phyloP scores from a whole-genome alignment of 2,797 vertebrate genomes.

The Catostomus latipinnis region DNA sequence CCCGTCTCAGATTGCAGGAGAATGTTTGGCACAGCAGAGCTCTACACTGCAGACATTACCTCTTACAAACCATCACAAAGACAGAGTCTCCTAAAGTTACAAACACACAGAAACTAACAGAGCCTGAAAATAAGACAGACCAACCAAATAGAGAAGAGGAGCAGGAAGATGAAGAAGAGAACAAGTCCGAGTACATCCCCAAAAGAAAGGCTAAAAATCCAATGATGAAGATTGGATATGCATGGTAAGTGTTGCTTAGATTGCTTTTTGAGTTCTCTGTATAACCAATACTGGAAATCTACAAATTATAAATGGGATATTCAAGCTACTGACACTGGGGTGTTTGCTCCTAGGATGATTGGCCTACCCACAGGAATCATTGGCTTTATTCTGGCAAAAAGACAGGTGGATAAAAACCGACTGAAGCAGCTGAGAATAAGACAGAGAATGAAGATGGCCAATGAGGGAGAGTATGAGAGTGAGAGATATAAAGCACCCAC shows the following conservation, averaged over 20 bases:
- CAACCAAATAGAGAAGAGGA: slow-evolving; percentile 43
- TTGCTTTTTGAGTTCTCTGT: not conserved
- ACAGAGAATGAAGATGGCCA: slow-evolving; percentile 84
- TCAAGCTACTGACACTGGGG: not conserved
- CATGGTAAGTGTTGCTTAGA: slow-evolving; percentile 81
- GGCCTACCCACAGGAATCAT: slow-evolving; percentile 89
- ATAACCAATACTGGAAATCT: not conserved
- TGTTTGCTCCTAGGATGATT: slow-evolving; percentile 82
- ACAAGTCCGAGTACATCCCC: slow-evolving; percentile 84
- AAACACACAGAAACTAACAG: slow-evolving; percentile 5
- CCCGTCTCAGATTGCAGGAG: slow-evolving; percentile 1
- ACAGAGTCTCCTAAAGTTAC: slow-evolving; percentile 29
- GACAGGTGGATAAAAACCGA: slow-evolving; percentile 90
- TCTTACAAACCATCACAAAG: slow-evolving; percentile 53
- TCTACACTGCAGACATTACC: slow-evolving; percentile 61
- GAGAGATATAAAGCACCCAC: slow-evolving; percentile 66
- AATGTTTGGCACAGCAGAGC: slow-evolving; percentile 41
- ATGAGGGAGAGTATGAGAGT: slow-evolving; percentile 82
- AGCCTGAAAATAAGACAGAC: slow-evolving; percentile 21
- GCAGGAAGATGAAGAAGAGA: slow-evolving; percentile 50
- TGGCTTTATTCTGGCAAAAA: slow-evolving; percentile 87
- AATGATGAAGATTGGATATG: slow-evolving; percentile 87
- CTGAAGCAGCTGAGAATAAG: slow-evolving; percentile 89
- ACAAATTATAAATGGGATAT: not conserved
- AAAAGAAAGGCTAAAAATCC: slow-evolving; percentile 85